Evolutionary conservation across 2,113 vertebrate genomes (phyloP).

Genomic region (Bos javanicus): DNA sequence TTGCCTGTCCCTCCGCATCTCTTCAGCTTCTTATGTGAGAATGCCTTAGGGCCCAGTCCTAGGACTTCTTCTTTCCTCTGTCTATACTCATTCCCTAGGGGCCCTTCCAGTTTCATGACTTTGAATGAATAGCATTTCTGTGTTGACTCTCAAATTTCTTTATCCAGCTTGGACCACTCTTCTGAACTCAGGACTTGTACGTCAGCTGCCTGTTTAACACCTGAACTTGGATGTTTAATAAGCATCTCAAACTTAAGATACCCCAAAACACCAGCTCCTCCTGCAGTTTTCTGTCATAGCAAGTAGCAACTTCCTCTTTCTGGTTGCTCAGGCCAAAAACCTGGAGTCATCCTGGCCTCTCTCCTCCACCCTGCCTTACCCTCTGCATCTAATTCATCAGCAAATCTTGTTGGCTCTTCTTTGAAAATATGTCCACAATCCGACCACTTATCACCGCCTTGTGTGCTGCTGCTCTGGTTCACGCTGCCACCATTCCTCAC

Average conservation of each 20-base stretch:
- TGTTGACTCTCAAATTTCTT: background rate
- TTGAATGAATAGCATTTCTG: background rate
- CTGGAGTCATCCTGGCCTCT: background rate
- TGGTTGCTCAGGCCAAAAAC: background rate
- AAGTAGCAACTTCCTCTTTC: background rate
- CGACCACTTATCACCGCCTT: rapidly evolving
- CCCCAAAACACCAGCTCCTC: background rate
- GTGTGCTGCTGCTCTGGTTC: background rate
- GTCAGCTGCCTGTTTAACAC: background rate
- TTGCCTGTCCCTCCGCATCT: background rate
- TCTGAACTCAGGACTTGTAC: background rate
- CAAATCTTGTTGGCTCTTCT: background rate
- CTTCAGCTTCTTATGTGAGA: background rate
- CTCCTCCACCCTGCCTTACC: rapidly evolving
- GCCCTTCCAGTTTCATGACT: background rate
- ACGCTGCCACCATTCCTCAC: rapidly evolving
- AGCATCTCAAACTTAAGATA: background rate
- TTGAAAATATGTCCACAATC: background rate
- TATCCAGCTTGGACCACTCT: background rate
- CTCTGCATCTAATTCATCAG: background rate
- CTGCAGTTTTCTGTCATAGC: background rate
- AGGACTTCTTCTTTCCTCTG: background rate
- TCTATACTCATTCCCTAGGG: background rate
- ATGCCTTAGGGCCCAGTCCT: background rate
- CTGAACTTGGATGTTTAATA: background rate